Conservation (phyloP, 92 coral and sea anemone species). For the Porites rus region DNA sequence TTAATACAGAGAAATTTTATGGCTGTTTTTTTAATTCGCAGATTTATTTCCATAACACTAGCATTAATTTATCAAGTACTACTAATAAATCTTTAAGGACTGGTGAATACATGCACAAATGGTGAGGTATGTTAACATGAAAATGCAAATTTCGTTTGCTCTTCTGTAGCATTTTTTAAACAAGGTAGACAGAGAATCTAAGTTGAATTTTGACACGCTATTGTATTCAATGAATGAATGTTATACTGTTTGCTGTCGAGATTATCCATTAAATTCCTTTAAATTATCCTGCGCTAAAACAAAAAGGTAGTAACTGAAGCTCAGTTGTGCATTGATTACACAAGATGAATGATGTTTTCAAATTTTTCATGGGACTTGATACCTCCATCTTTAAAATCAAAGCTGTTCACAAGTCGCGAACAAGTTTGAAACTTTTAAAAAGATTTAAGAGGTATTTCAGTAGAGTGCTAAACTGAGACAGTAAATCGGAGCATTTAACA, state of each 20-base stretch:
- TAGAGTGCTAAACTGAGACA: neutral
- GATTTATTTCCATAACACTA: too few species aligned
- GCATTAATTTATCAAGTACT: neutral
- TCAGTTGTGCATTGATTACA: neutral
- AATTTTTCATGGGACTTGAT: neutral
- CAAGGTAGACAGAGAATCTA: slow-evolving; percentile 15
- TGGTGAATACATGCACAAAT: neutral
- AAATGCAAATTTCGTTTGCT: slow-evolving; percentile 35
- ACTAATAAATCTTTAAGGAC: neutral
- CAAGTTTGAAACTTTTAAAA: neutral
- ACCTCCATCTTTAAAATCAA: too few species aligned
- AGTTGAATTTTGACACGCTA: neutral
- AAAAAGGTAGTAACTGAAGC: neutral
- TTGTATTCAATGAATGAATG: neutral
- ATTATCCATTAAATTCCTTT: neutral
- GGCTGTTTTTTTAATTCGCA: too few species aligned
- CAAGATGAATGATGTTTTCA: neutral
- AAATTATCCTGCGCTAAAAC: neutral
- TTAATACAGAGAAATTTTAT: too few species aligned
- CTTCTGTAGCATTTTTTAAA: too few species aligned
- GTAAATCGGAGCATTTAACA: neutral
- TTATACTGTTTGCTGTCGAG: slow-evolving; percentile 2
- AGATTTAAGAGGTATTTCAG: too few species aligned
- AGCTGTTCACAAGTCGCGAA: neutral
- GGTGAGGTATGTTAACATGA: neutral